Base-by-base conservation (phyloP, 2,113 vertebrate species). In the Laticauda laticaudata region DNA sequence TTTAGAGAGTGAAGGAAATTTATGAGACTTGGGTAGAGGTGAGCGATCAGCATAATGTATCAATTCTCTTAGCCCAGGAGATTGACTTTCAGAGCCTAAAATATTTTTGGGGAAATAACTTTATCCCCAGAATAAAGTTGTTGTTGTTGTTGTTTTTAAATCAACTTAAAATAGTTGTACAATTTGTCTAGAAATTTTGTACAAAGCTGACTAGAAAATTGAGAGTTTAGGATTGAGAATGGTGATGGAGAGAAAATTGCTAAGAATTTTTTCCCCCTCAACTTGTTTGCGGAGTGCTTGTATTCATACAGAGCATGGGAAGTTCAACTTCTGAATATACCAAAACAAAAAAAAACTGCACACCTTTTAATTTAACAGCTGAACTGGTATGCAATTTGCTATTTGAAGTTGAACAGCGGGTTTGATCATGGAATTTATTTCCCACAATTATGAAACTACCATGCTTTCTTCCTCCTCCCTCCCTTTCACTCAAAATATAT, bases 371-470 rank as follows among this genome's bases (percentile, higher is more conserved):
- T 92, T 91, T 56, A 88, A 89, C 88, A 92, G 75, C 91, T 93
- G 75, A 39, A 48, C 29, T 85, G 59, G 89, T 93, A 61, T 92
- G 94, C 88, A 91, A 53, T 10, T 87, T 43, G 18, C 14, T 92
- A 86, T 61, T 20, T 93, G 5, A 34, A 86, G 3, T 45, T 61
- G 43, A 57, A 54, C 75, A 85, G 54, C 14, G n/a, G 29, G 1
- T 43, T 34, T 92, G 94, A 95, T 94, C 93, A 92, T 94, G 90
- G 91, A 88, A 39, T 90, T 94, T 91, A 92, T 86, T 93, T 94
- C 92, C 15, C 12, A 12, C 11, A 57, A 24, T 45, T 90, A 89
- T n/a, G 34, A 2, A 90, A 45, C 23, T 57, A 21, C 6, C 87
- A 34, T 88, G 87, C 14, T 29, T 45, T 43, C 14, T 9, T 92